phyloP scores from a whole-genome alignment of 2,888 invertebrate genomes.

The Tenthredo amoena region DNA sequence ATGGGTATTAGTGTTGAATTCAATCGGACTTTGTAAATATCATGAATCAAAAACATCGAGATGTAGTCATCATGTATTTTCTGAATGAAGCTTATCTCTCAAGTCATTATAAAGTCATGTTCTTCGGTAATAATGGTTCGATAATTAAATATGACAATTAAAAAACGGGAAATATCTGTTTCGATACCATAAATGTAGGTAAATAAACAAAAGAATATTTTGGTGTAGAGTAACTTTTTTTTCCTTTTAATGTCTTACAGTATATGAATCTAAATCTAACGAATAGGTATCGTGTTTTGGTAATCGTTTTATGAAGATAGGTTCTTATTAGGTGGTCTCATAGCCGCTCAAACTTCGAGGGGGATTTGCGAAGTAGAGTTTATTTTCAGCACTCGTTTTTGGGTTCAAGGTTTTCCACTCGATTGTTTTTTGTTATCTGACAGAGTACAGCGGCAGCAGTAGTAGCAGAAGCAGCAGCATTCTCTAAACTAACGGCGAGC shows the following conservation, averaged over 20 bases:
- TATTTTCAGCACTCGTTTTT: conserved; percentile 54
- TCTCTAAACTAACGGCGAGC: conserved; percentile 1
- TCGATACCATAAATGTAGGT: background rate
- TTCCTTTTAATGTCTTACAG: background rate
- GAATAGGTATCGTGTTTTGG: background rate
- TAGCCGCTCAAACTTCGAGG: background rate
- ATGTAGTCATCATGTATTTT: background rate
- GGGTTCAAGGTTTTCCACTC: conserved; percentile 58
- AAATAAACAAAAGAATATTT: background rate
- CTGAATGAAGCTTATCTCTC: background rate
- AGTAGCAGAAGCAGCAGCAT: conserved; percentile 25
- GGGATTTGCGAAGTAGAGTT: conserved; percentile 42
- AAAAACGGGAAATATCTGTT: too few species aligned
- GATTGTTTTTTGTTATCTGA: conserved; percentile 54
- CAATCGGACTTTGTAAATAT: background rate
- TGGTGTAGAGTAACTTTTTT: background rate
- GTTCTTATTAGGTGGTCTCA: background rate
- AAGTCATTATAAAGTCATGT: background rate
- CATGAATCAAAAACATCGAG: background rate
- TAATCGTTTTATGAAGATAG: conserved; percentile 6
- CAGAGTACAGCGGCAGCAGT: conserved; percentile 33
- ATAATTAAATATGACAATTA: background rate
- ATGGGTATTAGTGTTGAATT: background rate
- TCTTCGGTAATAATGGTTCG: background rate
- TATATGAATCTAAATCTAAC: background rate